phyloP scores from a whole-genome alignment of 2,888 invertebrate species.

The Tetragonisca angustula region DNA sequence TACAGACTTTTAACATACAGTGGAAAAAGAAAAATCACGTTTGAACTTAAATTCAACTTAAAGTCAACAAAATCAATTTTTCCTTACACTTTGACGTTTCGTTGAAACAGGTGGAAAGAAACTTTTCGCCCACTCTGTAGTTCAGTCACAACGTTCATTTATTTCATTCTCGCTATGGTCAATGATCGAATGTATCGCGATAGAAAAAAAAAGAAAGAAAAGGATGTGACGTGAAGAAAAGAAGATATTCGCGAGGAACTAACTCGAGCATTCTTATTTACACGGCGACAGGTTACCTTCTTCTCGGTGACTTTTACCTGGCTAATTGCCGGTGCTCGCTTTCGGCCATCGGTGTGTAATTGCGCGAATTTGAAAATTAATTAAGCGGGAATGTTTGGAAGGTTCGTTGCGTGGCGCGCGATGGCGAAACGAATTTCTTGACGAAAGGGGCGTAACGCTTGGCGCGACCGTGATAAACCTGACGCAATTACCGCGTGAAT shows the following conservation, averaged over 20 bases:
- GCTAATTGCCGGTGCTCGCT: slow-evolving; percentile 19
- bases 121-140: too few relatives aligned
- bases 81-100: too few relatives aligned
- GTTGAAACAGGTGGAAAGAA: too few relatives aligned
- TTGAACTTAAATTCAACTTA: too few relatives aligned
- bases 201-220: too few relatives aligned
- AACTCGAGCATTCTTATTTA: too few relatives aligned
- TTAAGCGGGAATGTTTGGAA: slow-evolving; percentile 30
- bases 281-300: neutral
- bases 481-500: slow-evolving; percentile 49
- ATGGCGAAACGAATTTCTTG: slow-evolving; percentile 41
- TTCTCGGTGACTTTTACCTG: neutral
- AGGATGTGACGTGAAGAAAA: neutral
- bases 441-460: slow-evolving; percentile 43
- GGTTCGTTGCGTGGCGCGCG: slow-evolving; percentile 12
- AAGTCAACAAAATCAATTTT: too few relatives aligned
- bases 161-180: neutral
- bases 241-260: neutral
- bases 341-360: slow-evolving; percentile 23
- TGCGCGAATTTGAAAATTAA: slow-evolving; percentile 46
- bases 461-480: slow-evolving; percentile 38
- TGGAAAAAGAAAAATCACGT: too few relatives aligned
- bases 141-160: too few relatives aligned
- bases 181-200: neutral
- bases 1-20: too few relatives aligned